These are phyloP conservation scores for Berghia stephanieae DNA, from an alignment of 1,140 invertebrate genomes.

Conservation along the genomic window DNA sequence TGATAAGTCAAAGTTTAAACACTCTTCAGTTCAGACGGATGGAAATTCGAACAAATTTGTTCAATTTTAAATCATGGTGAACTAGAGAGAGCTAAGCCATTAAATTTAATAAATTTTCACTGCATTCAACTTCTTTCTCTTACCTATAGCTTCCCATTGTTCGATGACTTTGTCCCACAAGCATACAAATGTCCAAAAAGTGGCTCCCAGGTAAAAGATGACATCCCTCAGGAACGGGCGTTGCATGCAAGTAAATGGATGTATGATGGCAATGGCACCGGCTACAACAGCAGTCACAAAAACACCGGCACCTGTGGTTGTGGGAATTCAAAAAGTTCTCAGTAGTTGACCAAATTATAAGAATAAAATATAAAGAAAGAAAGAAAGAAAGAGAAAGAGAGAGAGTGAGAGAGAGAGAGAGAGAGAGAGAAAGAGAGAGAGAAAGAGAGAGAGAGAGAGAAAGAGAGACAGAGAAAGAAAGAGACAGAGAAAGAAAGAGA, in stretches of 20 bases:
- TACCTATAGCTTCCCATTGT: slow-evolving; percentile 68
- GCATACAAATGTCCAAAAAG: slow-evolving; percentile 69
- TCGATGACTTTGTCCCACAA: slow-evolving; percentile 66
- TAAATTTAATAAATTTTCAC: not conserved
- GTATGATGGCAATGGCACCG: slow-evolving; percentile 71
- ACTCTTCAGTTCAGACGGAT: not conserved
- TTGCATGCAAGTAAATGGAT: slow-evolving; percentile 73
- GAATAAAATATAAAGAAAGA: not conserved
- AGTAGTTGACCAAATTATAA: not conserved
- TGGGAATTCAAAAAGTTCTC: not conserved
- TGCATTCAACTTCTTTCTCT: slow-evolving; percentile 7
- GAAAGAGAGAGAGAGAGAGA: not conserved
- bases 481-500: too few relatives aligned
- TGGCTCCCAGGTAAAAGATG: slow-evolving; percentile 73
- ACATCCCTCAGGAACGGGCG: slow-evolving; percentile 76
- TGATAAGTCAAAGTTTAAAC: too few relatives aligned
- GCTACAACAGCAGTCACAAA: slow-evolving; percentile 77
- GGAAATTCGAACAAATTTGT: too few relatives aligned
- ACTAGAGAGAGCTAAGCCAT: not conserved
- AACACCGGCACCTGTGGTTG: slow-evolving; percentile 72
- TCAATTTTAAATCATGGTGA: too few relatives aligned
- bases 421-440: not conserved
- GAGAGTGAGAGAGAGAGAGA: too few relatives aligned
- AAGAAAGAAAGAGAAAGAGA: too few relatives aligned
- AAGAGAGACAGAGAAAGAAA: too few relatives aligned